Evolutionary conservation across 2,797 vertebrate species (phyloP).

Genomic region (Etheostoma nigrum): DNA sequence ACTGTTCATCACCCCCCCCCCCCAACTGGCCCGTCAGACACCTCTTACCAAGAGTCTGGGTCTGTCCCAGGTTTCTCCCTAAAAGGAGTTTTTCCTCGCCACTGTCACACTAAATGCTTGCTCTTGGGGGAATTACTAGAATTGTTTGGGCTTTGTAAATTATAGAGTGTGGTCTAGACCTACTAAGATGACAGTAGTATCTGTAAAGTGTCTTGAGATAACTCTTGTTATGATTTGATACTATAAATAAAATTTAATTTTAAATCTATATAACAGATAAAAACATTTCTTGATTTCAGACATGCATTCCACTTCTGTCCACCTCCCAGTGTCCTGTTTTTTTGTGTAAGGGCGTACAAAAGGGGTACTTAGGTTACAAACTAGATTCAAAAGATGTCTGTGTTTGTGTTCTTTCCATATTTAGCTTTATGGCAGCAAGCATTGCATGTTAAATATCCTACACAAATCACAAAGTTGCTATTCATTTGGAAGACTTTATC

Average conservation of each 20-base stretch:
- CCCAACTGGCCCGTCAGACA: too few species aligned
- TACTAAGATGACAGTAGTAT: too few species aligned
- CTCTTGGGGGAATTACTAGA: too few species aligned
- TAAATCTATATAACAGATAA: not conserved
- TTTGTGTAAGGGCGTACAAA: not conserved
- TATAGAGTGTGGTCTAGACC: too few species aligned
- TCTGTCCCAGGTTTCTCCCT: too few species aligned
- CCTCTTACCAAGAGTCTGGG: too few species aligned
- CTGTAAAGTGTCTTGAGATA: too few species aligned
- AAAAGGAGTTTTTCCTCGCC: too few species aligned
- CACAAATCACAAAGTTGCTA: not conserved
- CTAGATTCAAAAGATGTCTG: not conserved
- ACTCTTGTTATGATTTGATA: too few species aligned
- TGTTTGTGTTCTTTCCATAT: not conserved
- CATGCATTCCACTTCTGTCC: not conserved
- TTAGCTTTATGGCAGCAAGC: not conserved
- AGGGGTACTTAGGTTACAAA: not conserved
- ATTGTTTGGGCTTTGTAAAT: too few species aligned
- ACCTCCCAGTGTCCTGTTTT: not conserved
- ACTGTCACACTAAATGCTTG: too few species aligned
- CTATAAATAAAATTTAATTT: not conserved
- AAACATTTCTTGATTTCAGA: not conserved
- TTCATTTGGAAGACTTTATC: slow-evolving; percentile 3
- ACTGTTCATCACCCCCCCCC: too few species aligned
- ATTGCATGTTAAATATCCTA: not conserved